Evolutionary conservation across 2,797 vertebrate genomes (phyloP).

Genomic region (Phataginus tricuspis): DNA sequence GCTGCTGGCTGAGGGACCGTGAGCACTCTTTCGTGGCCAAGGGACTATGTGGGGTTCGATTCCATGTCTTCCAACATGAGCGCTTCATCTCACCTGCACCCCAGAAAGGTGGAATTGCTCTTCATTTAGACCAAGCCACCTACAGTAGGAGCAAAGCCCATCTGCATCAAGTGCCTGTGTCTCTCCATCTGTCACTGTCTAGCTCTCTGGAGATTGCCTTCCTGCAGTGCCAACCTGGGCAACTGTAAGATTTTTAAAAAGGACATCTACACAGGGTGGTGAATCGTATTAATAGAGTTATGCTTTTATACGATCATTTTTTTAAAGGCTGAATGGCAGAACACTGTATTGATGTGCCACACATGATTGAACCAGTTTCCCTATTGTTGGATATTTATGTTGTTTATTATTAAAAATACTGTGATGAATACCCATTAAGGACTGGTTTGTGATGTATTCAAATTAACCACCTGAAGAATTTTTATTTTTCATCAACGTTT

Average conservation of each 20-base stretch:
- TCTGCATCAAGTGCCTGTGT: not conserved
- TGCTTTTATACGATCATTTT: not conserved
- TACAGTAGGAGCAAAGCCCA: not conserved
- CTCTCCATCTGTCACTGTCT: not conserved
- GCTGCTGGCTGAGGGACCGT: not conserved
- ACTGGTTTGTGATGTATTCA: not conserved
- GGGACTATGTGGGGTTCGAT: not conserved
- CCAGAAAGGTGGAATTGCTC: not conserved
- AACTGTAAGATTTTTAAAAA: not conserved
- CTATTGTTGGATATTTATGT: not conserved
- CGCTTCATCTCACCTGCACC: not conserved
- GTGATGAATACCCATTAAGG: not conserved
- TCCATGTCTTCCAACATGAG: not conserved
- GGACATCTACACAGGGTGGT: not conserved
- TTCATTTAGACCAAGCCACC: not conserved
- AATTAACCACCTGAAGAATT: not conserved
- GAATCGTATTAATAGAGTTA: not conserved
- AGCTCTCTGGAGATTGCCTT: not conserved
- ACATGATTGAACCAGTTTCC: not conserved
- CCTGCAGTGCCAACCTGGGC: not conserved
- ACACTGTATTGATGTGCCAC: not conserved
- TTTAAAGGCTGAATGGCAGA: not conserved
- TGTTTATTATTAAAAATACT: not conserved
- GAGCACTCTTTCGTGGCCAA: not conserved
- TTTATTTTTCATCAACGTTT: slow-evolving; percentile 10